Conservation (phyloP, 2,113 vertebrate species). For the Chloroceryle aenea region DNA sequence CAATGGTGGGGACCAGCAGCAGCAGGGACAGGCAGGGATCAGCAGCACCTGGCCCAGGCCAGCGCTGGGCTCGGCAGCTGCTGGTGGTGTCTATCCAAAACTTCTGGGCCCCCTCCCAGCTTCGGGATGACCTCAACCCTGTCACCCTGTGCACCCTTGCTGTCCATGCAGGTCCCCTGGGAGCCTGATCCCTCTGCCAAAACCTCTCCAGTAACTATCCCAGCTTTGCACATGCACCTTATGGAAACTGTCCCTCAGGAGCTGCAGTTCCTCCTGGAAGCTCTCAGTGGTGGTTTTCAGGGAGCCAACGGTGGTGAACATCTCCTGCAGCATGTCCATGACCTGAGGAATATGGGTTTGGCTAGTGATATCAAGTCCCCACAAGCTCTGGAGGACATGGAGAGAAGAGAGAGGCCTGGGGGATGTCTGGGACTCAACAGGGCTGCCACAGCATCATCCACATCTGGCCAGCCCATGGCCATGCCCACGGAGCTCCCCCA, state of each 20-base stretch:
- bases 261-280: conserved; percentile 52
- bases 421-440: background rate
- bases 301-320: conserved; percentile 17
- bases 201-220: background rate
- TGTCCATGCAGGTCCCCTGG: rapidly evolving
- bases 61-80: background rate
- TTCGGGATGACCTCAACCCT: background rate
- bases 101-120: background rate
- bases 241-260: conserved; percentile 7
- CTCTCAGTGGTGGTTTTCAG: background rate
- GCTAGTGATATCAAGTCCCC: background rate
- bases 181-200: background rate
- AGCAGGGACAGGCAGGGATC: background rate
- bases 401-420: background rate
- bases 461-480: background rate
- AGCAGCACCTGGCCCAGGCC: background rate
- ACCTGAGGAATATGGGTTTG: background rate
- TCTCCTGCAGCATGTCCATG: conserved; percentile 61
- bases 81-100: background rate
- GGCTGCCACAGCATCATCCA: background rate
- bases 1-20: too few relatives aligned
- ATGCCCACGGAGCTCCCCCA: background rate
- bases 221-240: background rate
- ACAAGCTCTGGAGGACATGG: rapidly evolving
- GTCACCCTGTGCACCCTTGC: background rate